Percentiles rank a stretch among this genome's conserved stretches.
phyloP scores from a whole-genome alignment of 2,797 vertebrate species.

The Gadopsis marmoratus region DNA sequence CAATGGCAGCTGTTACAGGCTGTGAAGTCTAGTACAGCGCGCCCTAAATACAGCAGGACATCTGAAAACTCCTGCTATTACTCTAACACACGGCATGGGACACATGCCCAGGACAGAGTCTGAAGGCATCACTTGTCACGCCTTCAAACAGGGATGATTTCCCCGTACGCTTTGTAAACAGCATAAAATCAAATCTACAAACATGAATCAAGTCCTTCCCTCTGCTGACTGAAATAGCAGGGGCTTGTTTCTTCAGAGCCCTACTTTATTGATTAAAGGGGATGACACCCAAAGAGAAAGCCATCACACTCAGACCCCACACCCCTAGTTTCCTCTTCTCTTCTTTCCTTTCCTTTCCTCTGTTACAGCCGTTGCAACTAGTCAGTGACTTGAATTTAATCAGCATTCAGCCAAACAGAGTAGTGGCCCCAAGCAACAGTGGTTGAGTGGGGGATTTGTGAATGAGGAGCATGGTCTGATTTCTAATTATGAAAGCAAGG shows the following conservation, averaged over 20 bases:
- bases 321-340: slow-evolving; percentile 41
- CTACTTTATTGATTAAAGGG: slow-evolving; percentile 65
- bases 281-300: slow-evolving; percentile 60
- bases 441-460: slow-evolving; percentile 70
- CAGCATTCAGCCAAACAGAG: slow-evolving; percentile 71
- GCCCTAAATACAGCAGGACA: slow-evolving; percentile 37
- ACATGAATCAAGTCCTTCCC: slow-evolving; percentile 45
- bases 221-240: slow-evolving; percentile 45
- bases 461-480: slow-evolving; percentile 72
- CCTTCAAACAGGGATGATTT: slow-evolving; percentile 53
- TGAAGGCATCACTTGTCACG: slow-evolving; percentile 40
- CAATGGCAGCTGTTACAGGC: slow-evolving; percentile 9
- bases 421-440: slow-evolving; percentile 72
- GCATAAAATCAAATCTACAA: slow-evolving; percentile 55
- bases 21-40: slow-evolving; percentile 23
- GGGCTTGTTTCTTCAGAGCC: slow-evolving; percentile 43
- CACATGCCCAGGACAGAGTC: slow-evolving; percentile 55
- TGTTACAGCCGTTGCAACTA: slow-evolving; percentile 49
- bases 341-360: slow-evolving; percentile 56
- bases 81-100: slow-evolving; percentile 28
- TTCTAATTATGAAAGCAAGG: slow-evolving; percentile 78
- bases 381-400: slow-evolving; percentile 82
- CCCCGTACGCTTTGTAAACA: slow-evolving; percentile 47
- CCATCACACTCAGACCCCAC: slow-evolving; percentile 45
- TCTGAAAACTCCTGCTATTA: slow-evolving; percentile 62